phyloP scores from a whole-genome alignment of 2,113 vertebrate genomes.

The Lagopus leucura region DNA sequence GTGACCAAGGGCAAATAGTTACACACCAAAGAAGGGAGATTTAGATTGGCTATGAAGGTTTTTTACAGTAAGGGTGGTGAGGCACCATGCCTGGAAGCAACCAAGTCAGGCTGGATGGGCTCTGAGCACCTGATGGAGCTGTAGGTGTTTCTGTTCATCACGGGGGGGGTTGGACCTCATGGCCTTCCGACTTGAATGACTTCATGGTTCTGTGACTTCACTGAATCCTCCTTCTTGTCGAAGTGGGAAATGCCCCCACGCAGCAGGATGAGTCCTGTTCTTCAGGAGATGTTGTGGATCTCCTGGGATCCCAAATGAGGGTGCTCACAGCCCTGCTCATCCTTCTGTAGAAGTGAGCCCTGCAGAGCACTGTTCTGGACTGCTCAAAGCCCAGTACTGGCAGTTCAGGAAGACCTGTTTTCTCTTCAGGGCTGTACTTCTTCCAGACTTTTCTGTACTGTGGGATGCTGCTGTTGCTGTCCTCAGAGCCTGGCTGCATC shows the following conservation, averaged over 20 bases:
- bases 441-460: not conserved
- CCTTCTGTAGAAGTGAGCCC: rapidly evolving
- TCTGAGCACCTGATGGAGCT: too few species aligned
- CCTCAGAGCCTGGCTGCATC: not conserved
- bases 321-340: rapidly evolving
- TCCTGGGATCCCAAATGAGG: not conserved
- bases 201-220: not conserved
- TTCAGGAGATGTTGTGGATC: not conserved
- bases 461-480: rapidly evolving
- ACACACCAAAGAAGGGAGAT: too few species aligned
- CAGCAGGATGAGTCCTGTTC: rapidly evolving
- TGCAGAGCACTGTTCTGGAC: not conserved
- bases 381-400: rapidly evolving
- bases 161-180: too few species aligned
- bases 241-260: rapidly evolving
- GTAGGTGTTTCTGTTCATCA: too few species aligned
- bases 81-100: too few species aligned
- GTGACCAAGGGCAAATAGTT: too few species aligned
- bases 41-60: too few species aligned
- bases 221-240: not conserved
- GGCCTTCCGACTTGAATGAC: too few species aligned
- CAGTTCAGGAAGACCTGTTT: not conserved
- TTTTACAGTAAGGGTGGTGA: too few species aligned
- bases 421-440: rapidly evolving
- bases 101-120: too few species aligned